Base-by-base conservation (phyloP, 2,888 invertebrate genomes). In the Iselma pallidipennis region DNA sequence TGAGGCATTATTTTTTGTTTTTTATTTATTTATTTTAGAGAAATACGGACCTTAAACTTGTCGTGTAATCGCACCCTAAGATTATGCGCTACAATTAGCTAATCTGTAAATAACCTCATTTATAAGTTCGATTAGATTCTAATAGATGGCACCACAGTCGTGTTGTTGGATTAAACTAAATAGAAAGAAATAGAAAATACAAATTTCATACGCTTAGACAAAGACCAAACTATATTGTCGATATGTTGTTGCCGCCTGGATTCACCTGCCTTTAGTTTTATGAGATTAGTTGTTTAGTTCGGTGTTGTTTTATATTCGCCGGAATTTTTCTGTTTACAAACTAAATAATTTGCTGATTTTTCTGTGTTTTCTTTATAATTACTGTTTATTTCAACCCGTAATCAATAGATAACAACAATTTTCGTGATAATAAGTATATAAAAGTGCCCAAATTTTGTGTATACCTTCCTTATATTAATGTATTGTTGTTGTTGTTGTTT, bases 221-320 rank as follows among this genome's bases (percentile, higher is more conserved):
- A 5, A 21, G 45, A 45, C 5, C 0, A 10, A 21, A 1, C 9
- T 0, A 21, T 21, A 4, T 21, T 10, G 12, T 12, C 21, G 45
- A 42, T 45, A 21, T 21, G 45, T 45, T 45, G 21, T 45, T 45
- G 45, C 45, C 21, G 45, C 21, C n/a, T 45, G 21, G 45, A 45
- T 45, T 45, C 45, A 45, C 45, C 45, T 45, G 45, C 21, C 45
- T n/a, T n/a, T 45, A 45, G 45, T 45, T 45, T 45, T 12, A 12
- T 4, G 9, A 4, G 45, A 45, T 21, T 21, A 21, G 21, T 45
- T 45, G 45, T 45, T 21, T 45, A 12, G 21, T 45, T 45, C 10
- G 12, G 45, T 45, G 21, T 45, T 21, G 19, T 42, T 33, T 19
- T 9, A 19, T 42, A 16, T 19, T 19, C 19, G 12, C 12, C 12